Percentiles rank a stretch among this genome's conserved stretches.
phyloP scores from a whole-genome alignment of 2,797 vertebrate species.

The Oryzias sinensis region DNA sequence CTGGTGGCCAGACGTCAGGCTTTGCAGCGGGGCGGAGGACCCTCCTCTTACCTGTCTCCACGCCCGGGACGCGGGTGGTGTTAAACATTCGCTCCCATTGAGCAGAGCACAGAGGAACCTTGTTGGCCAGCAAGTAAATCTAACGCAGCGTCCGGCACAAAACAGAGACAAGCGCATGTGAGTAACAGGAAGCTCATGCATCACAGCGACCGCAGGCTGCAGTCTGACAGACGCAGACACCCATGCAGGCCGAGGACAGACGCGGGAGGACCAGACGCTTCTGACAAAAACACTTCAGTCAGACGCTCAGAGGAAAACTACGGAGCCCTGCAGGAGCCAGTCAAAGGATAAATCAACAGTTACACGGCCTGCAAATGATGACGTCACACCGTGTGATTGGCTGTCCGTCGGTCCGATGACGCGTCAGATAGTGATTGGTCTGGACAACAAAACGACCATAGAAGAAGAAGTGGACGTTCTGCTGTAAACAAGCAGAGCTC shows the following conservation, averaged over 20 bases:
- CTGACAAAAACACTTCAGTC: not conserved
- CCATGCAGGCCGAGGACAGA: constrained; percentile 50
- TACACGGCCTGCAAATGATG: too few species aligned
- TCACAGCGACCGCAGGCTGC: not conserved
- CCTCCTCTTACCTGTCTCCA: constrained; percentile 90
- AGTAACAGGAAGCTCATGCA: constrained; percentile 58
- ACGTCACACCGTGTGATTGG: too few species aligned
- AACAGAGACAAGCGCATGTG: constrained; percentile 72
- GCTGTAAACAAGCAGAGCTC: too few species aligned
- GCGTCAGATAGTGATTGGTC: too few species aligned
- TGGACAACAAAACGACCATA: too few species aligned
- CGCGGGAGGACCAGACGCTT: constrained; percentile 2
- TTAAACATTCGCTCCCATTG: constrained; percentile 99
- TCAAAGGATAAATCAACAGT: too few species aligned
- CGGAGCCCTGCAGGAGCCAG: too few species aligned
- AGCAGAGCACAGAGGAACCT: constrained; percentile 94
- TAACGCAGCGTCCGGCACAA: constrained; percentile 75
- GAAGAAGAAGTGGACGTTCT: too few species aligned
- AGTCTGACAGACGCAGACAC: constrained; percentile 24
- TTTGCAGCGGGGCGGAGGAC: constrained; percentile 53
- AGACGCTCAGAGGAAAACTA: too few species aligned
- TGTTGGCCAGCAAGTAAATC: constrained; percentile 91
- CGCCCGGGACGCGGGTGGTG: constrained; percentile 88
- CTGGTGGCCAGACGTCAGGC: constrained; percentile 47
- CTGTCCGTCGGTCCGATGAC: too few species aligned